Base-by-base conservation (phyloP, 2,113 vertebrate species). In the Chlamydotis undulata region DNA sequence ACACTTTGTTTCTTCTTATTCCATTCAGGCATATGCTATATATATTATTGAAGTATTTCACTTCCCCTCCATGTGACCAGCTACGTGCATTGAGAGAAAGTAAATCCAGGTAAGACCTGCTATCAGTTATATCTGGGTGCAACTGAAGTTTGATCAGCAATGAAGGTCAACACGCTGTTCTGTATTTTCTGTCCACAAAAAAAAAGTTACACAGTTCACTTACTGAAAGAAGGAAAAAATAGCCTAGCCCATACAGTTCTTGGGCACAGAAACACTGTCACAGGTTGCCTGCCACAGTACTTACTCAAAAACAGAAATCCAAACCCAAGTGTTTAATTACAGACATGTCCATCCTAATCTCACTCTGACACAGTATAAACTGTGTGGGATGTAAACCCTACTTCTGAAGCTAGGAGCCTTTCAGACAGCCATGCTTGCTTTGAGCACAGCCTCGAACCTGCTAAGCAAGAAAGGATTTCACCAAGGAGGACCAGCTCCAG, bases 21-120 rank as follows among this genome's bases (percentile, higher is more conserved):
- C 43, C 57, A 55, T 78, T 39, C 77, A 92, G 92, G 69, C 50
- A 74, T 81, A 29, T 60, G 83, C 56, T 76, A 4, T 15, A 41
- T 56, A 10, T 61, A 56, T 37, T 63, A 50, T 1, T 23, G 69
- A 83, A 84, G 43, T 50, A 79, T 71, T 87, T 83, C 35, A 41
- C 49, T 75, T 92, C 59, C 67, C 28, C 55, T 74, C 73, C 41
- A 8, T 19, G 65, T 92, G 77, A 91, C 29, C 65, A 87, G 49
- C 89, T 65, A 35, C 1, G 0, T 79, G 61, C 49, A 35, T 25
- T 47, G 64, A 78, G 12, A 94, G 57, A 92, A 92, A 82, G 65
- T 45, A 94, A 90, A 92, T 71, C 69, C 90, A 94, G 95, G 92
- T 93, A 84, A 93, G 86, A 79, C 17, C 47, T 81, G 56, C 83